Percentiles rank a stretch among this genome's conserved stretches.
phyloP scores from a whole-genome alignment of 1,140 invertebrate species.

The Drosophila kanapiae region DNA sequence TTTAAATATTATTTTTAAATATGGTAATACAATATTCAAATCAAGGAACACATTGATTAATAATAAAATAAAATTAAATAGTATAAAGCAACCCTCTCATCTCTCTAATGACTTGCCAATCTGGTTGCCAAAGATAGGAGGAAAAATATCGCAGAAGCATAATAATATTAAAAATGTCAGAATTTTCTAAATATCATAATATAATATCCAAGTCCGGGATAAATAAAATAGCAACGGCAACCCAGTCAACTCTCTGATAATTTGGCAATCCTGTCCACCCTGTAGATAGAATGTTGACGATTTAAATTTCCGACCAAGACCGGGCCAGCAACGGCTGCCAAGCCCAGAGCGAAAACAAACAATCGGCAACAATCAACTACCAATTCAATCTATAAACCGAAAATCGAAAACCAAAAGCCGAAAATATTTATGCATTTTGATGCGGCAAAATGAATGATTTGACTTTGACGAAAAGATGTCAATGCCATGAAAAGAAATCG shows the following conservation, averaged over 20 bases:
- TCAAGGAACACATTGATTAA: no score
- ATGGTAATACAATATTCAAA: no score
- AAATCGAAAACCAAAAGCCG: constrained; percentile 42
- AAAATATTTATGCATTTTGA: constrained; percentile 84
- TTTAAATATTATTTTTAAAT: no score
- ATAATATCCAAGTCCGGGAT: no score
- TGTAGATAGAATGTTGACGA: constrained; percentile 42
- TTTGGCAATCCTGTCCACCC: constrained; percentile 7
- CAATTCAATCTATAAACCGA: constrained; percentile 64
- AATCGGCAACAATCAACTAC: constrained; percentile 74
- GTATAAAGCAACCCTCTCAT: no score
- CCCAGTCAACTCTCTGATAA: not conserved
- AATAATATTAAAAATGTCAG: no score
- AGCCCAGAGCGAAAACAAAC: constrained; percentile 37
- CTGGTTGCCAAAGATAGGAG: no score
- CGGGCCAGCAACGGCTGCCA: constrained; percentile 15
- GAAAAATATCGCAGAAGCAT: no score
- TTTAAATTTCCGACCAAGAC: constrained; percentile 64
- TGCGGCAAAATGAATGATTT: constrained; percentile 85
- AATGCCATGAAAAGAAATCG: constrained; percentile 51
- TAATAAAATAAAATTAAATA: no score
- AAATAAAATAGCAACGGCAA: no score
- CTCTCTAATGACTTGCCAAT: no score
- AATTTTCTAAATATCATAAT: not conserved
- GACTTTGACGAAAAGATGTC: constrained; percentile 85